Conservation (phyloP, 2,797 vertebrate species). For the Champsocephalus esox region DNA sequence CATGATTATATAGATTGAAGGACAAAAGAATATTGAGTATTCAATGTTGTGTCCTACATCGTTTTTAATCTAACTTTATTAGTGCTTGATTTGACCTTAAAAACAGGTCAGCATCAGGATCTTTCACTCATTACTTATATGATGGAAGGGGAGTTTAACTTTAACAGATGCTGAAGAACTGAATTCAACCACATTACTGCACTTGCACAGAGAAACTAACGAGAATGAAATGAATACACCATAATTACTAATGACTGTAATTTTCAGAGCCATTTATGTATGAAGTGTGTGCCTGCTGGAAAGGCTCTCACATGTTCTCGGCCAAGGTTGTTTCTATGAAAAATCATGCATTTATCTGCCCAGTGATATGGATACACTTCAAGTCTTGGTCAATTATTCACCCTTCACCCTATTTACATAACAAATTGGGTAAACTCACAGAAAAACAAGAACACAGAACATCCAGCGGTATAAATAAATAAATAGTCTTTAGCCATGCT, state of each 20-base stretch:
- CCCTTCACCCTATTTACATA: too few species aligned
- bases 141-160: neutral
- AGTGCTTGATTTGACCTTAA: neutral
- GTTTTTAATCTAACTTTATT: neutral
- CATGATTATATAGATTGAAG: neutral
- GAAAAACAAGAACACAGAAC: too few species aligned
- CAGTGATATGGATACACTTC: too few species aligned
- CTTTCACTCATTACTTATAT: neutral
- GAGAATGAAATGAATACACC: neutral
- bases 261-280: neutral
- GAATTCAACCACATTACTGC: neutral
- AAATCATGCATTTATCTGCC: too few species aligned
- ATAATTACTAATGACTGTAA: slow-evolving; percentile 15
- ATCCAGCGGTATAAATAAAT: neutral
- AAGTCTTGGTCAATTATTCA: too few species aligned
- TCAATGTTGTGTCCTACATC: neutral
- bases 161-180: neutral
- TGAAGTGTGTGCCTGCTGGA: neutral
- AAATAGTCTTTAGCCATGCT: neutral
- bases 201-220: neutral
- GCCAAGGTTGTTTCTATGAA: too few species aligned
- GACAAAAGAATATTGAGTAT: neutral
- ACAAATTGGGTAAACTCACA: too few species aligned
- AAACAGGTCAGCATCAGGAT: neutral
- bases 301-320: too few species aligned